Conservation (phyloP, 1,140 invertebrate species). For the Trachymyrmex cornetzi region DNA sequence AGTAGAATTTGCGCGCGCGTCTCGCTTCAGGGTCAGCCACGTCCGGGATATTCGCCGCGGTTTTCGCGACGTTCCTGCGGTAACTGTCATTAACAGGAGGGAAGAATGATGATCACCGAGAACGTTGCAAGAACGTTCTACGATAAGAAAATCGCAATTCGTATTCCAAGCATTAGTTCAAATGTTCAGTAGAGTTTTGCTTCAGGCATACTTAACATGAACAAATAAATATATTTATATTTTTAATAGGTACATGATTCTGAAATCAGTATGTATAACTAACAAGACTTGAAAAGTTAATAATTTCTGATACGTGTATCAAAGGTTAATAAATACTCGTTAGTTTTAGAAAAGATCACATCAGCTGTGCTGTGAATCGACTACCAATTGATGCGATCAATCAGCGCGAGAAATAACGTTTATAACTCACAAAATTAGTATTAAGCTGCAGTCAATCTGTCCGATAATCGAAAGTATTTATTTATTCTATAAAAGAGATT, state of each 20-base stretch:
- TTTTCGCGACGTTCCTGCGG: constrained; percentile 60
- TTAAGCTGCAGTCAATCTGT: neutral
- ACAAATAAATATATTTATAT: neutral
- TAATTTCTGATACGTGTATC: neutral
- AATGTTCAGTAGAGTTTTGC: neutral
- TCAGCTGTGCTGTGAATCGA: no score
- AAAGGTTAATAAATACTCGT: no score
- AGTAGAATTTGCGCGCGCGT: constrained; percentile 38
- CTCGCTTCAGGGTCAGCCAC: constrained; percentile 39
- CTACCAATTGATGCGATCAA: no score
- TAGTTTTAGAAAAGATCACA: no score
- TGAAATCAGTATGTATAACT: neutral
- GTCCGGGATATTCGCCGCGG: constrained; percentile 53
- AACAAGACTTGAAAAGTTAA: neutral
- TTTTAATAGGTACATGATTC: neutral
- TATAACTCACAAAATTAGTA: neutral
- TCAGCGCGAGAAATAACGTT: neutral
- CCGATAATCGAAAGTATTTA: neutral
- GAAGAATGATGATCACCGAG: constrained; percentile 48
- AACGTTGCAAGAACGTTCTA: neutral
- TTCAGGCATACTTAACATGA: no score
- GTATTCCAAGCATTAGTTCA: neutral
- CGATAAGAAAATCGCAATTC: constrained; percentile 1
- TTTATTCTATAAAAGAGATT: neutral
- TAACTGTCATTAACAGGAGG: constrained; percentile 16